Percentiles rank a stretch among this genome's conserved stretches.
phyloP scores from a whole-genome alignment of 2,113 vertebrate genomes.

The Larimichthys polyactis region DNA sequence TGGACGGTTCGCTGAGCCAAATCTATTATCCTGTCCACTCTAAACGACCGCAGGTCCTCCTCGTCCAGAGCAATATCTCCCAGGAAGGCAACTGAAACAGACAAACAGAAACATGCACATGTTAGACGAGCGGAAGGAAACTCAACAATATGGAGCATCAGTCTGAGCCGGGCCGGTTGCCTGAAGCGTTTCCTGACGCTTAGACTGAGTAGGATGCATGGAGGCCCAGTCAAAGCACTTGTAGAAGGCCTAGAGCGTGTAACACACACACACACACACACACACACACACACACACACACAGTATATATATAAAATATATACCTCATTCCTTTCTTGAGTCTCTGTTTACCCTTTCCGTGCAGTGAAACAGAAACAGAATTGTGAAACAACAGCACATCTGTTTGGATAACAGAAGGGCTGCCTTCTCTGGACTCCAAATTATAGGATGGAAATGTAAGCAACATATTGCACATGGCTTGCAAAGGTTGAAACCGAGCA shows the following conservation, averaged over 20 bases:
- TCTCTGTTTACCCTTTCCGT: conserved; percentile 42
- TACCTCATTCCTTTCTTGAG: neutral
- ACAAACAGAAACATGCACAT: conserved; percentile 46
- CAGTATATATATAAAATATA: conserved; percentile 22
- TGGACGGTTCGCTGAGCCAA: conserved; percentile 82
- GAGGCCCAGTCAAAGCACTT: conserved; percentile 21
- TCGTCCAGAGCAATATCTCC: conserved; percentile 97
- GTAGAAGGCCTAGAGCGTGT: conserved; percentile 13
- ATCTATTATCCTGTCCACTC: conserved; percentile 88
- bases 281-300: conserved; percentile 16
- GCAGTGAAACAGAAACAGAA: conserved; percentile 41
- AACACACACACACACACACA: conserved; percentile 15
- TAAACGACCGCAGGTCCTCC: conserved; percentile 91
- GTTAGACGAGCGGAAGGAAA: conserved; percentile 47
- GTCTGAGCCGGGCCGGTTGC: conserved; percentile 23
- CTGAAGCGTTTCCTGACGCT: conserved; percentile 62
- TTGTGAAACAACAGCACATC: conserved; percentile 33
- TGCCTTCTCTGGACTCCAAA: conserved; percentile 30
- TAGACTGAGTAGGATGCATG: conserved; percentile 35
- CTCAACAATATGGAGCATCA: conserved; percentile 20
- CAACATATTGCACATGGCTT: conserved; percentile 22
- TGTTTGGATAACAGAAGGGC: conserved; percentile 41
- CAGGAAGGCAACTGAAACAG: conserved; percentile 90
- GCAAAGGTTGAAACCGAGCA: neutral
- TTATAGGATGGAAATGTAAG: conserved; percentile 46